phyloP scores from a whole-genome alignment of 2,888 invertebrate genomes.

The Cephalotes varians region DNA sequence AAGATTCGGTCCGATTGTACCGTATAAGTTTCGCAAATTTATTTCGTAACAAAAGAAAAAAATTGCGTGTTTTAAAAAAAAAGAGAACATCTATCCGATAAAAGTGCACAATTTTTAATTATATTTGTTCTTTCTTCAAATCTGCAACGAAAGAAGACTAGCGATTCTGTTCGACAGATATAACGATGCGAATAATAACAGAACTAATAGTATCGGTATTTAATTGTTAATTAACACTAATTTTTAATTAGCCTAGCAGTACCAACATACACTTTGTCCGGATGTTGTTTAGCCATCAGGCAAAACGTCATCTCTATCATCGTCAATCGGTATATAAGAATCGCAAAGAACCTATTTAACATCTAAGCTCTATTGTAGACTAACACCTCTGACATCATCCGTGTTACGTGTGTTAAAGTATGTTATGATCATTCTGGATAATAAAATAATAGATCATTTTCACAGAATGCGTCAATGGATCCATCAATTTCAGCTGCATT shows the following conservation, averaged over 20 bases:
- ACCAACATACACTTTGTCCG: background rate
- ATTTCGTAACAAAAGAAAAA: background rate
- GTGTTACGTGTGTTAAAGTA: conserved; percentile 19
- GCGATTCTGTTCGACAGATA: conserved; percentile 1
- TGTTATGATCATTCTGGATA: conserved; percentile 48
- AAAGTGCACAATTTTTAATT: conserved; percentile 45
- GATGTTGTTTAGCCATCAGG: background rate
- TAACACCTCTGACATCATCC: conserved; percentile 49
- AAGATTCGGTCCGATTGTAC: background rate
- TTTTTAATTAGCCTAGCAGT: conserved; percentile 1
- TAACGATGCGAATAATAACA: conserved; percentile 21
- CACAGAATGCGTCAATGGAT: conserved; percentile 12
- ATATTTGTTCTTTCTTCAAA: background rate
- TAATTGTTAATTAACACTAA: conserved; percentile 1
- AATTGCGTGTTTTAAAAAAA: conserved; percentile 22
- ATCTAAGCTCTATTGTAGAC: conserved; percentile 25
- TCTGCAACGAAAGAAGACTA: conserved; percentile 26
- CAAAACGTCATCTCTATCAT: background rate
- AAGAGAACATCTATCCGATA: background rate
- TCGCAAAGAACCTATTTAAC: background rate
- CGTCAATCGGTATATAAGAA: background rate
- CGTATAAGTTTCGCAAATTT: background rate
- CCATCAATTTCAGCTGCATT: background rate
- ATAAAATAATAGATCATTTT: conserved; percentile 52
- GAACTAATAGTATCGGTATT: background rate